Evolutionary conservation across 1,140 invertebrate species (phyloP).

Genomic region (Drosophila pectinifera): DNA sequence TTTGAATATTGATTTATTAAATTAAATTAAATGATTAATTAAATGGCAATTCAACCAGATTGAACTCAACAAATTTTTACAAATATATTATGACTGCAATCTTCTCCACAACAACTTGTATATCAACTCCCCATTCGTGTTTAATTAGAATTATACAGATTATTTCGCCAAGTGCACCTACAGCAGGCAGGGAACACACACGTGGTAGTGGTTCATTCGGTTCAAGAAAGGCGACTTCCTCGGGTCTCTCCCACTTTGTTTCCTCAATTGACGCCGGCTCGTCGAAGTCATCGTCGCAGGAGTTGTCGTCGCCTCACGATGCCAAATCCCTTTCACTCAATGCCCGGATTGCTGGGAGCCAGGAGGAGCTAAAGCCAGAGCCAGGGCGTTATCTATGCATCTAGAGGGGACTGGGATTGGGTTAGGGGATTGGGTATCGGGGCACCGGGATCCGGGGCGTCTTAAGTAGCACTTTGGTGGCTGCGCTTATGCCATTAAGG

Average conservation of each 20-base stretch:
- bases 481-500: slow-evolving; percentile 75
- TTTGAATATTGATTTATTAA: too few species aligned
- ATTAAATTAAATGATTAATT: too few species aligned
- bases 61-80: too few species aligned
- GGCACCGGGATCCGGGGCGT: slow-evolving; percentile 25
- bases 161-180: background rate
- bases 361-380: slow-evolving; percentile 5
- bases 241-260: slow-evolving; percentile 37
- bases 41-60: too few species aligned
- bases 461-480: slow-evolving; percentile 73
- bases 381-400: slow-evolving; percentile 65
- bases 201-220: slow-evolving; percentile 5
- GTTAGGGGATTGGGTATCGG: background rate
- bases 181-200: slow-evolving; percentile 23
- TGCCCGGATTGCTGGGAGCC: slow-evolving; percentile 25
- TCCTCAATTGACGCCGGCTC: slow-evolving; percentile 51
- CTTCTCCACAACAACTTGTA: too few species aligned
- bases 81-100: too few species aligned
- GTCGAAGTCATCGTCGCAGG: slow-evolving; percentile 37
- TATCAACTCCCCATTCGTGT: too few species aligned
- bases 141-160: too few species aligned
- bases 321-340: slow-evolving; percentile 74
- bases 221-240: slow-evolving; percentile 27
- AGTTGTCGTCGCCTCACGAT: slow-evolving; percentile 33
- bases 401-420: slow-evolving; percentile 18